Evolutionary conservation across 1,140 invertebrate genomes (phyloP), one percentile per base, ranked within the genome.

Genomic region (Nomia melanderi): DNA sequence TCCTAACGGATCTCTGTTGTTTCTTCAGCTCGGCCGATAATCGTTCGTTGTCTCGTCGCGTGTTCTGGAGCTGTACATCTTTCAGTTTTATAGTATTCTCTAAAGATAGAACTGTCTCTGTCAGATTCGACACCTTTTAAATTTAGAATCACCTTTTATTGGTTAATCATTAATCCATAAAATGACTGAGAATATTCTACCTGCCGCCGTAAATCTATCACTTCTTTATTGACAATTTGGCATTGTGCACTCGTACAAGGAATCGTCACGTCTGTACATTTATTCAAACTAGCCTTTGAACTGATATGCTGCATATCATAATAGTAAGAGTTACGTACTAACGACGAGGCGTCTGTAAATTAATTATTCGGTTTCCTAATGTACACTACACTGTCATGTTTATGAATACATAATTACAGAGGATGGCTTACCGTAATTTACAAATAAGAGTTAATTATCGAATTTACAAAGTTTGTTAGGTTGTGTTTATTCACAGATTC

Each of bases 221-320:
- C 20, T 70, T 87, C 77, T 5, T 83, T 59, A 12, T 57, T 72
- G n/a, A 20, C 7, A 25, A 50, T 31, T 47, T 56, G 66, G 44
- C 25, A 78, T 78, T 78, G 53, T 59, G 69, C 25, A 75, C 41
- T 63, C 12, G 57, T 41, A 39, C 47, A 74, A 39, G 36, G 59
- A 54, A 67, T 60, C 64, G 39, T 69, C 20, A 4, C 66, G 2
- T 79, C 60, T 65, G 25, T 31, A 41, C 25, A 62, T 29, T 79
- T 77, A 23, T n/a, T 56, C 74, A 77, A 74, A 60, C 64, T 65
- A 64, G 25, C 44, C 63, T 65, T 79, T 41, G 69, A 72, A 25
- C 77, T 41, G 54, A 74, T 60, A 82, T 67, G 81, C 82, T 87
- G 86, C 87, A 88, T 88, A 86, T 88, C 75, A 81, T 77, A 63